Evolutionary conservation across 2,113 vertebrate species (phyloP), one percentile per base, ranked within the genome.

Genomic region (Oostethus manadensis): DNA sequence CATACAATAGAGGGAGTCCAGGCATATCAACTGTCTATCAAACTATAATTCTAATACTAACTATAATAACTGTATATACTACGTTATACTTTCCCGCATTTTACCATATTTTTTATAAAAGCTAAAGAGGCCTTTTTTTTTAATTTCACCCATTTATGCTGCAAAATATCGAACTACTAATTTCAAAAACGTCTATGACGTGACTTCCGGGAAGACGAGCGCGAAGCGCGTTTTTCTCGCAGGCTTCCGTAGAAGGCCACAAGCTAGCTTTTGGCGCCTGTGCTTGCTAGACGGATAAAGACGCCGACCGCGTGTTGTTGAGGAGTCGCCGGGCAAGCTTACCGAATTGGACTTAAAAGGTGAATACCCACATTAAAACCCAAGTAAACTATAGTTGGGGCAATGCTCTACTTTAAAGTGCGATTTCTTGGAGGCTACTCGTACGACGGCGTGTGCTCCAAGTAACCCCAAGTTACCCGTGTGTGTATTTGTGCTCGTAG

Each of bases 221-320:
- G 48, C 44, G 15, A 62, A 56, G 7, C 26, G 42, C 40, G 0
- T 40, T 65, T 20, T 51, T 15, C 63, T 51, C 43, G 6, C n/a
- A 6, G 76, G 76, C 54, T 66, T 4, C 82, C 82, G 82, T 86
- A 77, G 56, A 1, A 13, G 1, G 38, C 10, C 8, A 1, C 2
- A 11, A 17, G 20, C 42, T 47, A 56, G 57, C 22, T 56, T 80
- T 83, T 55, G 76, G 74, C 84, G 80, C 84, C 58, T 11, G 62
- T 55, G 53, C 13, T 43, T 21, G 53, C 16, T 43, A 15, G 35
- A 10, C 53, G 67, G 10, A 66, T 54, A 68, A 58, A 78, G 60
- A 33, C 50, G 21, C 18, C 6, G 45, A 71, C 74, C 80, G 63
- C 77, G 83, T 83, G 83, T 40, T 55, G 33, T 66, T 71, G 14